Conservation (phyloP, 2,888 invertebrate genomes). For the Mycalesis mineus region DNA sequence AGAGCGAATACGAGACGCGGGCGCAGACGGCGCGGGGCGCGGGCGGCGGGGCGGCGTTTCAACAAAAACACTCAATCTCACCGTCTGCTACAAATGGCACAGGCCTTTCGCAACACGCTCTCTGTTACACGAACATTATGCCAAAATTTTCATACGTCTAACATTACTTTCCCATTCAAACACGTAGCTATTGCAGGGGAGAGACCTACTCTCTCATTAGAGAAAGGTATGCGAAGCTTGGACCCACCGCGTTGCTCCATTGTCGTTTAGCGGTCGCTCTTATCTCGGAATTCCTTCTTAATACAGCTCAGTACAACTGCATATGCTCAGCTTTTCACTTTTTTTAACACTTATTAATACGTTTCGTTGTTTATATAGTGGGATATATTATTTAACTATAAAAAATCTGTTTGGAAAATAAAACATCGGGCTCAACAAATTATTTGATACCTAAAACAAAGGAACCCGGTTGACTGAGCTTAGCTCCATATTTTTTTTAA, state of each 20-base stretch:
- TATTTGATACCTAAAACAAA: no score
- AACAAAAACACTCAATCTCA: constrained; percentile 15
- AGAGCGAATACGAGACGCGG: constrained; percentile 10
- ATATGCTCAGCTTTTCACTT: neutral
- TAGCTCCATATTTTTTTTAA: no score
- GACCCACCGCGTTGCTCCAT: constrained; percentile 5
- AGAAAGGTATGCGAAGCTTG: constrained; percentile 7
- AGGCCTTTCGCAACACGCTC: constrained; percentile 12
- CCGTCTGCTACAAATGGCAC: constrained; percentile 13
- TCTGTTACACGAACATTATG: constrained; percentile 16
- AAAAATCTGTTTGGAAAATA: no score
- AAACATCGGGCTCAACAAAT: no score
- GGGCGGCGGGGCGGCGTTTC: constrained; percentile 1
- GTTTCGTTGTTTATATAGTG: no score
- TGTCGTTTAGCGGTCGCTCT: neutral
- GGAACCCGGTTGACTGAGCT: no score
- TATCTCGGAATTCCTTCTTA: constrained; percentile 3
- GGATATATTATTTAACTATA: no score
- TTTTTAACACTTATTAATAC: neutral
- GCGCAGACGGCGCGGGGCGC: constrained; percentile 13
- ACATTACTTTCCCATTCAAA: constrained; percentile 16
- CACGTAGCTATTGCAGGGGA: neutral
- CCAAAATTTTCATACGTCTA: constrained; percentile 13
- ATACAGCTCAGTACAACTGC: no score
- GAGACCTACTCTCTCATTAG: constrained; percentile 10